phyloP scores from a whole-genome alignment of 2,888 invertebrate species.

The Entomobrya proxima region DNA sequence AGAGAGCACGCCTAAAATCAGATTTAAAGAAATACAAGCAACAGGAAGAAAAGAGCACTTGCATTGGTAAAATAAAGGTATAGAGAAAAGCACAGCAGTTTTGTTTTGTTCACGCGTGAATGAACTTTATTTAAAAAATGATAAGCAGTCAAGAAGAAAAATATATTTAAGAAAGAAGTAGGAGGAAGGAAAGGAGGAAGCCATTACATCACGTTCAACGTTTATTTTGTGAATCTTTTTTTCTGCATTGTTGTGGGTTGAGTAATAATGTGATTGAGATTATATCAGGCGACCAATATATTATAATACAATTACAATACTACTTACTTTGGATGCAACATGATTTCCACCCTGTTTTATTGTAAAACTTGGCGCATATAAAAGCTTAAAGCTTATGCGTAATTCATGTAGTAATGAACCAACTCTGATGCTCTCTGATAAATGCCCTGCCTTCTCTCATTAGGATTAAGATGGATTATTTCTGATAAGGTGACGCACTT shows the following conservation, averaged over 20 bases:
- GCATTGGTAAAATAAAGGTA: background rate
- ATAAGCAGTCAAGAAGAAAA: conserved; percentile 19
- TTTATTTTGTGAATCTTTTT: conserved; percentile 3
- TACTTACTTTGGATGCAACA: background rate
- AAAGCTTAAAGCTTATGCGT: background rate
- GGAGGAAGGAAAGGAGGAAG: conserved; percentile 49
- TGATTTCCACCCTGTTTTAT: background rate
- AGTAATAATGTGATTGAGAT: conserved; percentile 57
- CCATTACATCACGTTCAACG: conserved; percentile 40
- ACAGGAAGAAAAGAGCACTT: background rate
- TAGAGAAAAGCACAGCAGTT: background rate
- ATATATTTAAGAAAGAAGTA: conserved; percentile 45
- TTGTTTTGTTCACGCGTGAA: conserved; percentile 29
- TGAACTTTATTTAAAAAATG: conserved; percentile 32
- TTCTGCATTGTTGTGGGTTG: background rate
- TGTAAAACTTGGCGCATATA: background rate
- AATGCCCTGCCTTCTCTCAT: conserved; percentile 64
- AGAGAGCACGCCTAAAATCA: background rate
- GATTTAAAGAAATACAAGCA: conserved; percentile 16
- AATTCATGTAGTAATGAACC: background rate
- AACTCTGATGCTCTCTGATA: conserved; percentile 21
- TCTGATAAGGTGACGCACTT: conserved; percentile 62
- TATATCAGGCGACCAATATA: conserved; percentile 48
- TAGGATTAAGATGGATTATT: conserved; percentile 62
- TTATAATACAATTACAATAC: conserved; percentile 54